These are phyloP conservation scores for Cuculus canorus DNA, from an alignment of 2,797 vertebrate species.

Conservation along the genomic window DNA sequence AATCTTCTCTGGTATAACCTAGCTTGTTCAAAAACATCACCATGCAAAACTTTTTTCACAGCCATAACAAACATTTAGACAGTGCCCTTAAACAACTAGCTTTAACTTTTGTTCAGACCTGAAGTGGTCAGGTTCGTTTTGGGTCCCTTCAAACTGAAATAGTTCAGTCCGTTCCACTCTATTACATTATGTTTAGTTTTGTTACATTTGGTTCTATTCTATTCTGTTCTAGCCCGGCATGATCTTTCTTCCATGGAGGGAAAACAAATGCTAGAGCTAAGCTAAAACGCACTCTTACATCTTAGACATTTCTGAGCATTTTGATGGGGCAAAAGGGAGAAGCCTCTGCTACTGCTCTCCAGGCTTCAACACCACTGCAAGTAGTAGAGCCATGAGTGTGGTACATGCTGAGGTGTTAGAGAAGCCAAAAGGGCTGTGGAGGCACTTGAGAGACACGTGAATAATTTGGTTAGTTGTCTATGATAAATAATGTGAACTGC, in stretches of 20 bases:
- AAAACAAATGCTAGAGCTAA: background rate
- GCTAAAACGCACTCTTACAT: background rate
- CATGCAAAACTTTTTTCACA: background rate
- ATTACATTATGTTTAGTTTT: no score
- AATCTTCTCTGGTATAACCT: background rate
- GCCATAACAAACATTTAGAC: background rate
- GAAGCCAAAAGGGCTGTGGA: background rate
- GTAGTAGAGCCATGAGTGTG: background rate
- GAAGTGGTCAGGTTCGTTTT: fast-evolving
- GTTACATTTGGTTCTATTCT: background rate
- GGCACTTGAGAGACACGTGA: fast-evolving
- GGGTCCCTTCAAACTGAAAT: background rate
- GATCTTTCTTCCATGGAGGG: background rate
- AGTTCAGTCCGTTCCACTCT: background rate
- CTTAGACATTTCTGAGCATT: background rate
- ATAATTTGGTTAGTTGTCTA: background rate
- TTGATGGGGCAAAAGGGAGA: background rate
- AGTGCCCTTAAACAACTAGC: background rate
- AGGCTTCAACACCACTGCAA: background rate
- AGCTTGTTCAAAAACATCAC: background rate
- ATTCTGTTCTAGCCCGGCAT: background rate
- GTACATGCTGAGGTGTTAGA: background rate
- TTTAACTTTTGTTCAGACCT: background rate
- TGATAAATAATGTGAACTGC: background rate
- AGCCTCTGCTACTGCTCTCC: background rate